Base-by-base conservation (phyloP, 2,797 vertebrate species). In the Ptychobarbus kaznakovi region DNA sequence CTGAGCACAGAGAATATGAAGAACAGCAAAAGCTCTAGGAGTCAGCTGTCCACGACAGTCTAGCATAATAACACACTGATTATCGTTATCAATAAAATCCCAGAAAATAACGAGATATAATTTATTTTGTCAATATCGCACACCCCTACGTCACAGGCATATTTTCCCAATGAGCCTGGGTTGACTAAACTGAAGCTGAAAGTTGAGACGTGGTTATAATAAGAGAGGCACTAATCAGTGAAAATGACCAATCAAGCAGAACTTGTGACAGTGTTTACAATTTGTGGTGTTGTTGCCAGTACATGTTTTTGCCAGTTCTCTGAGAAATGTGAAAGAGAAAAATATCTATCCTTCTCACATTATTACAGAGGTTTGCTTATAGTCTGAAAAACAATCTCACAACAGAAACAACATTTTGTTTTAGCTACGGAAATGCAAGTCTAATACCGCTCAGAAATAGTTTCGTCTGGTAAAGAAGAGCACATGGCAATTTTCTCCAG, bases 281-380 rank as follows among this genome's bases (percentile, higher is more conserved):
- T 86, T 86, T 65, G 22, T 80, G 56, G 73, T 46, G 25, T 44
- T 42, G 12, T 32, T 75, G 61, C 70, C 6, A 18, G 46, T 56
- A 16, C 1, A 22, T 40, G n/a, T n/a, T n/a, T 65, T 68, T 3
- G 25, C 61, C 18, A 46, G 44, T n/a, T 46, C 68, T 81, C 3
- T 12, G 46, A 20, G 38, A 56, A 75, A 53, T 28, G 28, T n/a
- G 8, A 44, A 79, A 63, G n/a, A 44, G 40, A 79, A 44, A 40
- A 44, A 63, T 42, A 25, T 65, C 42, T 51, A 65, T 49, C 13
- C 20, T 38, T 83, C 28, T 83, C 56, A 49, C 16, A 13, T 63
- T 61, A 22, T 75, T 65, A 42, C 6, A 56, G 2, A 32, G 35
- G n/a, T 77, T 56, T 22, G 20, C 13, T 20, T 51, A 49, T 22